Base-by-base conservation (phyloP, 2,888 invertebrate genomes). In the Sminthurinus aureus region DNA sequence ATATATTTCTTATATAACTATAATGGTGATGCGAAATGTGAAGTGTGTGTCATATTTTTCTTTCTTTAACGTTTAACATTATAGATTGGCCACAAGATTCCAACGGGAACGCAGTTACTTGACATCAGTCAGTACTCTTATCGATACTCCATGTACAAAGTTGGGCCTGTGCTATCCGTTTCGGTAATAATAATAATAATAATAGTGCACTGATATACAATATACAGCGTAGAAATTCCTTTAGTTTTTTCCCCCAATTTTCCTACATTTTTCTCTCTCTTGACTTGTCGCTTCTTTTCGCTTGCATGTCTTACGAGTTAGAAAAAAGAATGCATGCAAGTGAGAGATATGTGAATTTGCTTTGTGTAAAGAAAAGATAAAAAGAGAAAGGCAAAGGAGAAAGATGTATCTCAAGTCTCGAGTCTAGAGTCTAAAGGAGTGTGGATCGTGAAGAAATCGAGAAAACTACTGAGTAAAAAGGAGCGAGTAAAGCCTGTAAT, bases 121-220 rank as follows among this genome's bases (percentile, higher is more conserved):
- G 96, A 98, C 91, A 96, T 98, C 90, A 96, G 96, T 90, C 95
- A 95, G 90, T 96, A 95, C 90, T 96, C 97, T 12, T 96, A 98
- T 90, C 93, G 98, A 88, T 98, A 98, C 91, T 95, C 96, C 85
- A 96, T 98, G 96, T 98, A 95, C 91, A 98, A 98, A 94, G 96
- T 97, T 84, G 96, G 96, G 18, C 96, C 96, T 0, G 95, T 96
- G 11, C 93, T 96, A 4, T 94, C 94, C 85, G 93, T 96, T 88
- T 96, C 95, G 90, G 95, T 95, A 91, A 95, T 95, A 94, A 90
- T 18, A 18, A 64, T 11, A 64, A 0, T 22, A 22, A 26, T 22
- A 78, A 11, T 2, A 79, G 20, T 58, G 24, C 8, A 74, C 2
- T 4, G 64, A 58, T 64, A 9, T 74, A 13, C 18, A 74, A 13